These are phyloP conservation scores for Mionectes olivaceus DNA, from an alignment of 2,797 vertebrate species.

Conservation along the genomic window DNA sequence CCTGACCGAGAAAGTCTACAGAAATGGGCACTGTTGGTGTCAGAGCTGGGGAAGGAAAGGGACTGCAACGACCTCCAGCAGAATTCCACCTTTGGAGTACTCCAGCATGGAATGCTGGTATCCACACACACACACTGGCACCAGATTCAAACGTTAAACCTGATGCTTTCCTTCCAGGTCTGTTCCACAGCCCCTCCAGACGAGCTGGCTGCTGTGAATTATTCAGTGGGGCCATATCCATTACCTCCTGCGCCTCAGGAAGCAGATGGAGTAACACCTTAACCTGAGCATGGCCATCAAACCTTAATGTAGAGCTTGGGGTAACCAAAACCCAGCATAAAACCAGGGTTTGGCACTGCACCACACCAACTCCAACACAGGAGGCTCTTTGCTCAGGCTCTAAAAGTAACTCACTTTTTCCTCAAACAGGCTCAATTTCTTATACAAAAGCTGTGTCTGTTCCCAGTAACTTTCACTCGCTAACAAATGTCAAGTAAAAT, in stretches of 20 bases:
- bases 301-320: neutral
- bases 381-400: neutral
- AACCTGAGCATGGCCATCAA: neutral
- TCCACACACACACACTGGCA: neutral
- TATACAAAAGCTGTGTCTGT: neutral
- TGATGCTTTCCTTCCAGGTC: neutral
- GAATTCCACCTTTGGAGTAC: neutral
- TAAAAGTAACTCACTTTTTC: neutral
- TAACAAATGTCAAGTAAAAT: neutral
- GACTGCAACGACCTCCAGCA: neutral
- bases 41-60: neutral
- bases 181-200: neutral
- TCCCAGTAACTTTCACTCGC: neutral
- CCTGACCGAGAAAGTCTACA: neutral
- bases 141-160: neutral
- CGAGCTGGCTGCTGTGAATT: constrained; percentile 12
- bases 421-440: neutral
- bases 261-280: constrained; percentile 22
- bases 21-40: neutral
- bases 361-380: neutral
- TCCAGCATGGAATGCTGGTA: neutral
- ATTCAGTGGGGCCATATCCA: constrained; percentile 34
- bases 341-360: neutral
- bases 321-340: neutral
- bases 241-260: constrained; percentile 1